phyloP scores from a whole-genome alignment of 2,113 vertebrate species.

The Lamprologus tigripictilis region DNA sequence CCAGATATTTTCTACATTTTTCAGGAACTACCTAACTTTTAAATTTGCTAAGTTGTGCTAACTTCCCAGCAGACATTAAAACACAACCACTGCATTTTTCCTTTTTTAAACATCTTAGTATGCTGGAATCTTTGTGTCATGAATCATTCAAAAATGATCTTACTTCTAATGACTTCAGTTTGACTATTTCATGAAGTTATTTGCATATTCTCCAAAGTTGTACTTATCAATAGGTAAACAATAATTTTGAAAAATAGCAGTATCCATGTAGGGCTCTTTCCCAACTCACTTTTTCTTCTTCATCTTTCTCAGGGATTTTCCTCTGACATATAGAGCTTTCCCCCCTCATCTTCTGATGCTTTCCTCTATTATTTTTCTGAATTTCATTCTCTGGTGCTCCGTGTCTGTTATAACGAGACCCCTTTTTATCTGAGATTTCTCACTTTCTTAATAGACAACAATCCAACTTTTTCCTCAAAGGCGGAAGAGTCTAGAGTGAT shows the following conservation, averaged over 20 bases:
- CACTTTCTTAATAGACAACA: background rate
- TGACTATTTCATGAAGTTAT: background rate
- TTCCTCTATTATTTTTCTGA: background rate
- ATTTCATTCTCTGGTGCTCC: background rate
- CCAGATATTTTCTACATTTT: background rate
- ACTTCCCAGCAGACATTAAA: background rate
- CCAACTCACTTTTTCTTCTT: background rate
- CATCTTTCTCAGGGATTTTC: background rate
- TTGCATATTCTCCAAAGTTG: background rate
- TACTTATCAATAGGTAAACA: background rate
- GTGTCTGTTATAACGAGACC: background rate
- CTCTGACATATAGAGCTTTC: background rate
- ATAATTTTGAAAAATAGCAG: background rate
- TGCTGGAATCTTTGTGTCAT: background rate
- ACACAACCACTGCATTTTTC: background rate
- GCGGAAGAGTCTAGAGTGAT: background rate
- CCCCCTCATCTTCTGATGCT: background rate
- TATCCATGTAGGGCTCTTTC: background rate
- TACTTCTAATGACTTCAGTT: background rate
- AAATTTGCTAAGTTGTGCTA: background rate
- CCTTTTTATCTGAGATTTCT: background rate
- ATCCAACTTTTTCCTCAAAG: background rate
- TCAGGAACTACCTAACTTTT: background rate
- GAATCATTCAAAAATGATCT: background rate
- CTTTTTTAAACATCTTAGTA: background rate